Base-by-base conservation (phyloP, 2,113 vertebrate genomes). In the Prunella fulvescens region DNA sequence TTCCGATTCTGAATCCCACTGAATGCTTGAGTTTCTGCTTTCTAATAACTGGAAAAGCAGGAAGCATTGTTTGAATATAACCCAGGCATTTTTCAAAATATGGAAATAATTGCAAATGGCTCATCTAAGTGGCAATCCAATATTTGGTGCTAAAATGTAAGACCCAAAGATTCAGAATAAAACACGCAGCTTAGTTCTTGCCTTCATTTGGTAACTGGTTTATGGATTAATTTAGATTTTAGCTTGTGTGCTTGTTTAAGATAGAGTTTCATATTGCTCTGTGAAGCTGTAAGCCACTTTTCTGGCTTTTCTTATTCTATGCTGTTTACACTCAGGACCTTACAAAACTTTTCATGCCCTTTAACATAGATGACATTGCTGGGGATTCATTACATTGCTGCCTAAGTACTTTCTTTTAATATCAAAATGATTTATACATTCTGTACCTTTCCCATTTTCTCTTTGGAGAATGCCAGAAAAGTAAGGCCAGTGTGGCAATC, bases 381-480 rank as follows among this genome's bases (percentile, higher is more conserved):
- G 6, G 33, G 54, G 56, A 86, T 86, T 97, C 86, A 84, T 94
- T 93, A 88, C 47, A 48, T 77, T 80, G 54, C 81, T 94, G 82
- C 79, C 90, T 95, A 94, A 94, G 82, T 87, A 78, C 85, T 92
- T 93, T 85, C 78, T 82, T 91, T 94, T 88, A 74, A 74, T 93
- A 93, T 97, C 86, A 94, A 86, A 93, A 92, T 96, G 92, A 97
- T 95, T 95, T 95, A 95, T 97, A 60, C 0, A 1, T 92, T 86
- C 77, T 83, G 39, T 62, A 74, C 72, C 86, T 88, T 73, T 81
- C 83, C 86, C 80, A 84, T 96, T 93, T 97, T 86, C 91, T 88
- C 57, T 84, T 74, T 64, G 77, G 91, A 86, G 69, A 83, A 86
- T 83, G 72, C 61, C 82, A 81, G 88, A 86, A 88, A 73, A 82